phyloP scores from a whole-genome alignment of 2,888 invertebrate species.

The Clitarchus hookeri region DNA sequence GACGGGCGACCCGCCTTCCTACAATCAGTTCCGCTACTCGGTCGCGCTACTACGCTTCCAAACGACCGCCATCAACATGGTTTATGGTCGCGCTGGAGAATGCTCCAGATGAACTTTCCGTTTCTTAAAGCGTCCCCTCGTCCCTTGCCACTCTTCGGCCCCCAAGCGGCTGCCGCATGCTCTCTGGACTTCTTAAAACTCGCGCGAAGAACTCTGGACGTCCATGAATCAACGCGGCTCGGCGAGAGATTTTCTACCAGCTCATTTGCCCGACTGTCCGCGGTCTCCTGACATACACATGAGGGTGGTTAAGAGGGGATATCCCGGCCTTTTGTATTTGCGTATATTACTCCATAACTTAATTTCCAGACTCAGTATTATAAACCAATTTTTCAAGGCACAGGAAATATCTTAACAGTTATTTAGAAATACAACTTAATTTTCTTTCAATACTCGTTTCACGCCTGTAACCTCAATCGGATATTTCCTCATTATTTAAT shows the following conservation, averaged over 20 bases:
- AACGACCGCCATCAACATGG: constrained; percentile 14
- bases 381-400: too few species aligned
- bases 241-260: background rate
- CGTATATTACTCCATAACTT: too few species aligned
- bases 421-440: too few species aligned
- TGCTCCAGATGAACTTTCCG: background rate
- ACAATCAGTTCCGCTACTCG: constrained; percentile 14
- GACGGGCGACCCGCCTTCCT: background rate
- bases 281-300: too few species aligned
- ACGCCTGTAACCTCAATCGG: too few species aligned
- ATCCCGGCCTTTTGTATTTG: too few species aligned
- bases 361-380: too few species aligned
- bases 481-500: too few species aligned
- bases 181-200: background rate
- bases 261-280: background rate
- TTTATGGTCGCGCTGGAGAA: constrained; percentile 1
- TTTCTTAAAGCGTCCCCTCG: background rate
- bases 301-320: too few species aligned
- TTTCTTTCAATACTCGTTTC: too few species aligned
- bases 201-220: background rate
- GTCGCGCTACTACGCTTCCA: background rate
- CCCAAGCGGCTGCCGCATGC: background rate
- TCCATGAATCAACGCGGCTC: background rate
- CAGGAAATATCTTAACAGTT: too few species aligned
- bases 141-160: background rate